Evolutionary conservation across 2,113 vertebrate species (phyloP).

Genomic region (Alces alces): DNA sequence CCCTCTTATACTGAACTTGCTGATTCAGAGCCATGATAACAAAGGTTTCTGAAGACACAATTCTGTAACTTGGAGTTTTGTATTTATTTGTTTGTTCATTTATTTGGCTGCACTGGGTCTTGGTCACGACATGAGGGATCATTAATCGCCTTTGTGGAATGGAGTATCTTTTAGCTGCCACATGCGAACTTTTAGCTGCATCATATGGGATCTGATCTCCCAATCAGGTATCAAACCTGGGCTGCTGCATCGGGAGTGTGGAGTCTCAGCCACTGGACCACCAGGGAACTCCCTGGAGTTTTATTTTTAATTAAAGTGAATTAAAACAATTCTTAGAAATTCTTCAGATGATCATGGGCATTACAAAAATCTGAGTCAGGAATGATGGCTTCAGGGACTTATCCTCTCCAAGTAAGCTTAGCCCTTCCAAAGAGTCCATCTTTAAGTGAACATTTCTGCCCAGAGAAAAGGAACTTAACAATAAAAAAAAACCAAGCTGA

Average conservation of each 20-base stretch:
- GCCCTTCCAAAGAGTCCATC: neutral
- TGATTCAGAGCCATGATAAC: neutral
- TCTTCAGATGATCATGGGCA: neutral
- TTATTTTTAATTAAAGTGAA: neutral
- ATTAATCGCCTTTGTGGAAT: neutral
- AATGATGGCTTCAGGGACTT: neutral
- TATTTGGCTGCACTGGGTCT: neutral
- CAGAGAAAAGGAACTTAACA: neutral
- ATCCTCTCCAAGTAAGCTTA: neutral
- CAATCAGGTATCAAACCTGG: neutral
- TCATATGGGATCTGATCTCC: neutral
- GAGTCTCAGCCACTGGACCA: neutral
- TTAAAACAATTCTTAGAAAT: constrained; percentile 10
- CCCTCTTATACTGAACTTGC: neutral
- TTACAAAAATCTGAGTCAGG: neutral
- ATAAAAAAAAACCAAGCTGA: neutral
- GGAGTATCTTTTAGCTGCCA: neutral
- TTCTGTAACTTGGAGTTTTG: neutral
- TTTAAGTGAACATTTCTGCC: neutral
- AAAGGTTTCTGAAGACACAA: neutral
- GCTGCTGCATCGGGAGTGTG: neutral
- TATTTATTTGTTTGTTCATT: neutral
- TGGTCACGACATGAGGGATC: neutral
- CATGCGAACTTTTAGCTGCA: neutral
- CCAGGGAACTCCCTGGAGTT: neutral